phyloP scores from a whole-genome alignment of 2,888 invertebrate genomes.

The Ephialtes manifestator region DNA sequence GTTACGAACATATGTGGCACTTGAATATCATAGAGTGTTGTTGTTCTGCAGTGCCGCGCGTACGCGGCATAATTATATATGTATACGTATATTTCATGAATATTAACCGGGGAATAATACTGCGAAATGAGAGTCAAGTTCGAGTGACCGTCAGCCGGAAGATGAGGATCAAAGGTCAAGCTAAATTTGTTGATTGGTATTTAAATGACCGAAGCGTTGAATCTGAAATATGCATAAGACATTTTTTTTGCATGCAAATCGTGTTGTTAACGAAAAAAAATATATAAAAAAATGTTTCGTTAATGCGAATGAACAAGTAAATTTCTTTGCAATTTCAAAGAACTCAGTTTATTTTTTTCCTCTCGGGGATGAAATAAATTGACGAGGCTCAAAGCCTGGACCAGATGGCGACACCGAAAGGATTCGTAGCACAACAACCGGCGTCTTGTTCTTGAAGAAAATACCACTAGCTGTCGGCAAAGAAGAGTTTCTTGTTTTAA shows the following conservation, averaged over 20 bases:
- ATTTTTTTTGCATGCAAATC: not conserved
- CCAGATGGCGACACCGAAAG: constrained; percentile 68
- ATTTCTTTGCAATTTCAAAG: constrained; percentile 1
- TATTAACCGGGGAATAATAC: constrained; percentile 38
- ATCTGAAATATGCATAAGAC: not conserved
- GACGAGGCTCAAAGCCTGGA: constrained; percentile 17
- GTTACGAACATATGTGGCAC: not conserved
- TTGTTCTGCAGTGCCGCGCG: not conserved
- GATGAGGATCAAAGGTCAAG: constrained; percentile 41
- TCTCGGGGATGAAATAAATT: constrained; percentile 28
- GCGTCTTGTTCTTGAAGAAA: constrained; percentile 45
- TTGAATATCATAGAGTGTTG: constrained; percentile 9
- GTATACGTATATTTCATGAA: constrained; percentile 39
- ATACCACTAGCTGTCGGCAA: constrained; percentile 63
- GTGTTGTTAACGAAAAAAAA: not conserved
- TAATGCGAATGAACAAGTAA: not conserved
- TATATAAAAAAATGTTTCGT: not conserved
- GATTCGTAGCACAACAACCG: constrained; percentile 40
- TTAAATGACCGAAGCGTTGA: not conserved
- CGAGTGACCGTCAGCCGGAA: constrained; percentile 11
- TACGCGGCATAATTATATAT: constrained; percentile 2
- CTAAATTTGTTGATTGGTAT: constrained; percentile 26
- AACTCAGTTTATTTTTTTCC: not conserved
- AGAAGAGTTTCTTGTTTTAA: constrained; percentile 58
- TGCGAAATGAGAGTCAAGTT: constrained; percentile 13